phyloP scores from a whole-genome alignment of 1,140 invertebrate genomes.

The Brevipalpus yothersi region DNA sequence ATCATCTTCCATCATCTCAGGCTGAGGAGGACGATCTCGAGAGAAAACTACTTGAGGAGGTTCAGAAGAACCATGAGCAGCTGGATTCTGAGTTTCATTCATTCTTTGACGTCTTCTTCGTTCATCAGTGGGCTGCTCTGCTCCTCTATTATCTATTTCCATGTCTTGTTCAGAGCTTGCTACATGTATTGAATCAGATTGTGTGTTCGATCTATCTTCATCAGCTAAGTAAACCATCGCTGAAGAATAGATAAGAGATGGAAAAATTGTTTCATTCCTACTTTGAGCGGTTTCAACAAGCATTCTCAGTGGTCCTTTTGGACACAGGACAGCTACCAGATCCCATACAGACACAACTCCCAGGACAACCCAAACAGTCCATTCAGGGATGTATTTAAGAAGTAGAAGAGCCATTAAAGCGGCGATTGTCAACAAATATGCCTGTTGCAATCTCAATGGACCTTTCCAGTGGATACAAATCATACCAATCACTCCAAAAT shows the following conservation, averaged over 20 bases:
- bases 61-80: background rate
- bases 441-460: conserved; percentile 74
- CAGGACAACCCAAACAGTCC: conserved; percentile 92
- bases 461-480: conserved; percentile 96
- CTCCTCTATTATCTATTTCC: background rate
- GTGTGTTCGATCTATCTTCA: background rate
- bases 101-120: too few relatives aligned
- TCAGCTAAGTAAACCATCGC: conserved; percentile 16
- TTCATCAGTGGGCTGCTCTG: too few relatives aligned
- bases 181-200: background rate
- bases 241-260: conserved; percentile 95
- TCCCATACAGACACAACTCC: conserved; percentile 96
- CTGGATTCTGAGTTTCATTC: background rate
- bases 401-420: conserved; percentile 97
- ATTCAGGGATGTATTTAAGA: conserved; percentile 95
- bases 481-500: conserved; percentile 93
- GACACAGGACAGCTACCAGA: conserved; percentile 86
- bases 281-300: conserved; percentile 96
- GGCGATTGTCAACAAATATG: conserved; percentile 86
- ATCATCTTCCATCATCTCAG: background rate
- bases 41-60: background rate
- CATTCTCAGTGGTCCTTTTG: conserved; percentile 82
- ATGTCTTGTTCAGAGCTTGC: background rate
- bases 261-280: conserved; percentile 94
- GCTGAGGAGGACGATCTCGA: background rate